Base-by-base conservation (phyloP, 2,888 invertebrate species). In the Euproctis similis region DNA sequence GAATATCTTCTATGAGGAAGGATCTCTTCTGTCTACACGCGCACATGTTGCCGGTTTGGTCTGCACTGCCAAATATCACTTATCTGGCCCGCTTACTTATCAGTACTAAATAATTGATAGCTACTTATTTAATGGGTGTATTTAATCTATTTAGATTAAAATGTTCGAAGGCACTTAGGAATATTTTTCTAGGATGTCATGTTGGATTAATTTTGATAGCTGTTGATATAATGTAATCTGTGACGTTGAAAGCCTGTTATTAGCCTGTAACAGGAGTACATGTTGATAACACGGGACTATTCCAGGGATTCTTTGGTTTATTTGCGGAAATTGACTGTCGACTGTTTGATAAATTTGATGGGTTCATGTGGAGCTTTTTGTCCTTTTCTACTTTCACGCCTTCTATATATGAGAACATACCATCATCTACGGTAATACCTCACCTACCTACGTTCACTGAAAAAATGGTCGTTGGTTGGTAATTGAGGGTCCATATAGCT, bases 121-220 rank as follows among this genome's bases (percentile, higher is more conserved):
- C 75, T 75, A 73, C 73, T 75, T 71, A 72, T 74, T 77, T 74
- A 77, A 76, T 77, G 77, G 76, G 72, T 65, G 63, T 54, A 42
- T 59, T 60, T 75, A 72, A 76, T 78, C 74, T 72, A 50, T 53
- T 52, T 52, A 47, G 63, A 65, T 59, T 64, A 56, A 47, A 42
- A 48, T 39, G 42, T 38, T 29, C 39, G 48, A 45, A 48, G 45
- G 45, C 43, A 46, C 43, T 50, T 42, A 37, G 47, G 39, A 36
- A 45, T 50, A 42, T 48, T 45, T 48, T 48, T 36, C 38, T 43
- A 36, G 36, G 46, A 28, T 49, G 49, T 46, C 51, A 48, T 27
- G 23, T 12, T 25, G 54, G 53, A 53, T 54, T 52, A 53, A 8
- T 17, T 8, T 49, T 46, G 49, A 53, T 38, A 17, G 14, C n/a